Conservation (phyloP, 2,888 invertebrate species). For the Phaonia tiefii region DNA sequence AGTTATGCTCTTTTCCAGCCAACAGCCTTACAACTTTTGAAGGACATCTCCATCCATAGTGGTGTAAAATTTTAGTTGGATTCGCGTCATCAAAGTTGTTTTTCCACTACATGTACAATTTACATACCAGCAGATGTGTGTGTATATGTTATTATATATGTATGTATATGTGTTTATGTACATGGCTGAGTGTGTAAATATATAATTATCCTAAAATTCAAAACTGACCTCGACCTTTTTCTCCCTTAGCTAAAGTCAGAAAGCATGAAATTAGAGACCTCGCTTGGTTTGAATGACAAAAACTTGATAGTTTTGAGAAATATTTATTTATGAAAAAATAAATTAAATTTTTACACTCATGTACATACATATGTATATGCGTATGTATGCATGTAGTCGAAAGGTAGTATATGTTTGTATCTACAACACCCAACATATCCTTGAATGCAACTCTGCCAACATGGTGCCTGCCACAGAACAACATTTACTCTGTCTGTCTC, state of each 20-base stretch:
- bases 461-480: not conserved
- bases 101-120: not conserved
- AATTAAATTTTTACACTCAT: too few relatives aligned
- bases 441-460: not conserved
- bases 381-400: slow-evolving; percentile 1
- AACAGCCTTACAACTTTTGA: not conserved
- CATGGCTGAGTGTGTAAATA: too few relatives aligned
- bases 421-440: slow-evolving; percentile 23
- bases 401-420: not conserved
- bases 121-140: not conserved
- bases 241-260: not conserved
- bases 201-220: slow-evolving; percentile 8
- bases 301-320: slow-evolving; percentile 19
- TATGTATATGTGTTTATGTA: too few relatives aligned
- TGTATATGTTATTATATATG: not conserved
- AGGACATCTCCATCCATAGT: too few relatives aligned
- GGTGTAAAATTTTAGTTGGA: not conserved
- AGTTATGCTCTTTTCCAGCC: too few relatives aligned
- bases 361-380: not conserved
- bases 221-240: slow-evolving; percentile 33
- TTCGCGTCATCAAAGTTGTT: not conserved
- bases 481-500: too few relatives aligned
- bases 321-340: too few relatives aligned
- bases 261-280: slow-evolving; percentile 33
- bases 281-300: slow-evolving; percentile 18